Conservation (phyloP, 2,888 invertebrate species). For the Parelbella ahira region DNA sequence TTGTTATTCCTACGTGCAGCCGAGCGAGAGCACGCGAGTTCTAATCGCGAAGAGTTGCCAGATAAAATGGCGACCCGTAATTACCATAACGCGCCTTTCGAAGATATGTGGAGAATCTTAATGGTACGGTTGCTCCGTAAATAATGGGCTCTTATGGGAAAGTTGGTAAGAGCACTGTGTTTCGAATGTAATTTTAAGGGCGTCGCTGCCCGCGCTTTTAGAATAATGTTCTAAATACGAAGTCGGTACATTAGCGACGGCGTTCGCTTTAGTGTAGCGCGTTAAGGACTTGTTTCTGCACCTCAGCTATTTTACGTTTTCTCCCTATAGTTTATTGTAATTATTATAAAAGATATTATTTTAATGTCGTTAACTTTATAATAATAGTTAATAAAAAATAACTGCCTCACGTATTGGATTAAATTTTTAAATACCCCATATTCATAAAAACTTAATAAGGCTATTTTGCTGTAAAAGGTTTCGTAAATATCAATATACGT, state of each 20-base stretch:
- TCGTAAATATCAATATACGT: too few species aligned
- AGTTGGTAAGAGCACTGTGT: constrained; percentile 78
- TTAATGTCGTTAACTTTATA: too few species aligned
- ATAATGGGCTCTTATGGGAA: constrained; percentile 81
- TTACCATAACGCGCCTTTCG: constrained; percentile 79
- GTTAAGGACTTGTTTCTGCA: constrained; percentile 4
- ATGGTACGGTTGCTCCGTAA: constrained; percentile 78
- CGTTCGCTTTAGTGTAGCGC: constrained; percentile 7
- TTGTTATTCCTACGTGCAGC: constrained; percentile 74
- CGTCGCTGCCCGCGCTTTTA: constrained; percentile 71
- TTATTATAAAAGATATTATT: too few species aligned
- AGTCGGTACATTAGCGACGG: constrained; percentile 46
- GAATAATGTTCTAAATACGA: constrained; percentile 72
- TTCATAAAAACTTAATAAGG: too few species aligned
- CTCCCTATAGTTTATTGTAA: too few species aligned
- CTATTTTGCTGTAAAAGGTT: too few species aligned
- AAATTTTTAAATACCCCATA: too few species aligned
- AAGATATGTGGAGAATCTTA: constrained; percentile 80
- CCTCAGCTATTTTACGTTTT: constrained; percentile 1
- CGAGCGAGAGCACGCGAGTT: constrained; percentile 58
- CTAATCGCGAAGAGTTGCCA: constrained; percentile 73
- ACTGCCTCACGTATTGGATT: too few species aligned
- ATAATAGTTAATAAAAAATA: too few species aligned
- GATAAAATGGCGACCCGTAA: constrained; percentile 80
- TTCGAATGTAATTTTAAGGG: constrained; percentile 79